A percentile compares a stretch with the other conserved stretches of the same genome.
Evolutionary conservation across 2,888 invertebrate genomes (phyloP).

Genomic region (Drosophila flavopinicola): DNA sequence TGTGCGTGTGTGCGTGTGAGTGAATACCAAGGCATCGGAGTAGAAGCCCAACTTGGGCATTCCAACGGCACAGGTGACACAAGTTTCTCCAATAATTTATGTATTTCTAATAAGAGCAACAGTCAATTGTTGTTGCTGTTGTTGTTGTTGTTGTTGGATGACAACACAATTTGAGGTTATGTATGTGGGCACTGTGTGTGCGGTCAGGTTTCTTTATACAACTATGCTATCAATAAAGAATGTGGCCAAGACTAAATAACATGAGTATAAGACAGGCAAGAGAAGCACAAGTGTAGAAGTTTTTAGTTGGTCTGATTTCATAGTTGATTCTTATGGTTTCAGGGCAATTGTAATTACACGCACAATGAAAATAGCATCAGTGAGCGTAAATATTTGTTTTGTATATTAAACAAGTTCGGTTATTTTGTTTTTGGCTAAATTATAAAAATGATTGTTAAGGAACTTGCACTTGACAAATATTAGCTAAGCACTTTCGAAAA

Average conservation of each 20-base stretch:
- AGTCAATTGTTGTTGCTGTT: conserved; percentile 26
- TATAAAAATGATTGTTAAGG: too few species aligned
- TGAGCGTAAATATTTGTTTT: too few species aligned
- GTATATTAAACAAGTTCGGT: too few species aligned
- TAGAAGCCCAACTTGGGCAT: conserved; percentile 42
- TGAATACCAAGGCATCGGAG: conserved; percentile 44
- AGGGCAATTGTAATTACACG: too few species aligned
- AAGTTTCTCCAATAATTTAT: conserved; percentile 63
- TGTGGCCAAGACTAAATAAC: background rate
- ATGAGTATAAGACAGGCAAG: too few species aligned
- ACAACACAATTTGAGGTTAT: conserved; percentile 32
- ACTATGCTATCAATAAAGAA: background rate
- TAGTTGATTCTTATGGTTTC: too few species aligned
- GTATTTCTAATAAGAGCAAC: conserved; percentile 64
- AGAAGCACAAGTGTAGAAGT: too few species aligned
- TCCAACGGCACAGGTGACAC: conserved; percentile 54
- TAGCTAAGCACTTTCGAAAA: too few species aligned
- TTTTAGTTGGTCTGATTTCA: background rate
- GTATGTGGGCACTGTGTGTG: background rate
- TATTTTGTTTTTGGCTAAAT: too few species aligned
- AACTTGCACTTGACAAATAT: too few species aligned
- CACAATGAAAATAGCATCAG: too few species aligned
- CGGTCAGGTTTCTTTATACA: conserved; percentile 1
- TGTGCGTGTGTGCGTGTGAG: conserved; percentile 18
- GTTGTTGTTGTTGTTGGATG: conserved; percentile 20